Evolutionary conservation across 2,797 vertebrate species (phyloP).

Genomic region (Kryptolebias ocellatus): DNA sequence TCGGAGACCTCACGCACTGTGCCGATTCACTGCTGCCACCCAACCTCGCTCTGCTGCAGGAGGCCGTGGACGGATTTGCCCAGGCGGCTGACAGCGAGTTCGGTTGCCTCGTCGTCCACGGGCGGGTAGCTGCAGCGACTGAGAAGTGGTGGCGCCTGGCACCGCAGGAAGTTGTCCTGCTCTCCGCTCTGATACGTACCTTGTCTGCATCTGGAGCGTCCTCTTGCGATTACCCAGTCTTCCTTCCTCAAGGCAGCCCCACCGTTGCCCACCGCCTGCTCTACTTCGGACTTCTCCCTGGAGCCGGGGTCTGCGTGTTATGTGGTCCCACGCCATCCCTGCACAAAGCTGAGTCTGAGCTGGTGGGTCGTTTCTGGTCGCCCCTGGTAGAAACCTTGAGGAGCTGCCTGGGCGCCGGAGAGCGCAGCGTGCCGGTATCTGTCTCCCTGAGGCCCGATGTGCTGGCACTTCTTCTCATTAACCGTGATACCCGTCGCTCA

Average conservation of each 20-base stretch:
- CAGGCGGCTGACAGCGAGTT: conserved; percentile 86
- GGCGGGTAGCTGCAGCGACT: conserved; percentile 84
- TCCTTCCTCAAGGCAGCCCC: conserved; percentile 92
- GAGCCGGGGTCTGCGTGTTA: conserved; percentile 85
- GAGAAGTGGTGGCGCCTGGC: conserved; percentile 92
- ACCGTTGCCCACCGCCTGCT: conserved; percentile 90
- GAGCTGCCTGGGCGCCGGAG: conserved; percentile 78
- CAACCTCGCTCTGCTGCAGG: conserved; percentile 80
- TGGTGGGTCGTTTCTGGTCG: conserved; percentile 87
- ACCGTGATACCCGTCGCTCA: conserved; percentile 85
- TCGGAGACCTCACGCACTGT: conserved; percentile 88
- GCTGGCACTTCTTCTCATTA: conserved; percentile 87
- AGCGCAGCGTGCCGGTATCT: conserved; percentile 76
- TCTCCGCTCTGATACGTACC: conserved; percentile 81
- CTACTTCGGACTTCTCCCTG: conserved; percentile 87
- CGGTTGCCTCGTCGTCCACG: conserved; percentile 83
- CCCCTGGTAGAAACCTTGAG: conserved; percentile 84
- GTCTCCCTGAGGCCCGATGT: conserved; percentile 80
- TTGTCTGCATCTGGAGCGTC: conserved; percentile 80
- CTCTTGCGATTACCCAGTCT: conserved; percentile 89
- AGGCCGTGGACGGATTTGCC: conserved; percentile 84
- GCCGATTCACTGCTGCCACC: conserved; percentile 85
- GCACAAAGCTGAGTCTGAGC: conserved; percentile 78
- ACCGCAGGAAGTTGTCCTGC: conserved; percentile 86
- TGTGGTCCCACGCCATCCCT: conserved; percentile 90